A percentile compares a stretch with the other conserved stretches of the same genome.
These are phyloP conservation scores for Platysternon megacephalum DNA, from an alignment of 2,113 vertebrate genomes.

Conservation along the genomic window DNA sequence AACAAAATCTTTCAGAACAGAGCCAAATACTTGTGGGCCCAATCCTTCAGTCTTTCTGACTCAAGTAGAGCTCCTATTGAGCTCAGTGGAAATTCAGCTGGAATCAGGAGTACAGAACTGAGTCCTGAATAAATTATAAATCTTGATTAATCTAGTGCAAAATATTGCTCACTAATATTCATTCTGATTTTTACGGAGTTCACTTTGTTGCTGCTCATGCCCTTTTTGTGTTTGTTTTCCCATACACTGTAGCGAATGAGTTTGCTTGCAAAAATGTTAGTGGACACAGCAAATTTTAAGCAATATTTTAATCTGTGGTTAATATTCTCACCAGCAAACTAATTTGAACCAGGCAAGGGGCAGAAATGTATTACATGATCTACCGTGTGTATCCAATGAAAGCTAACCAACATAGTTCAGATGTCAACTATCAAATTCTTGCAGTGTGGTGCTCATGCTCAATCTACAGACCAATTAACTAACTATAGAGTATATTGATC, in stretches of 20 bases:
- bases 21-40: neutral
- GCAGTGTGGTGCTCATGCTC: neutral
- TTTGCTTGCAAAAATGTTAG: neutral
- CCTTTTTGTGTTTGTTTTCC: neutral
- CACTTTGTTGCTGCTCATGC: neutral
- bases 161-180: constrained; percentile 11
- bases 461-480: neutral
- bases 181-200: constrained; percentile 29
- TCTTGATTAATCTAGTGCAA: constrained; percentile 23
- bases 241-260: neutral
- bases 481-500: neutral
- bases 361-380: neutral
- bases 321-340: neutral
- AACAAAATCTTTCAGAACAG: constrained; percentile 14
- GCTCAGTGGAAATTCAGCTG: constrained; percentile 3
- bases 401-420: neutral
- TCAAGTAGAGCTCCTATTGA: neutral
- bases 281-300: constrained; percentile 26
- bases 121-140: neutral
- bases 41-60: neutral
- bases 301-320: constrained; percentile 22
- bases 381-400: neutral
- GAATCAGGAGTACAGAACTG: neutral
- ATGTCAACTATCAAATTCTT: neutral
- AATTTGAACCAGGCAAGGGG: neutral